These are phyloP conservation scores for Mus spicilegus DNA, from an alignment of 2,113 vertebrate genomes.

Conservation along the genomic window DNA sequence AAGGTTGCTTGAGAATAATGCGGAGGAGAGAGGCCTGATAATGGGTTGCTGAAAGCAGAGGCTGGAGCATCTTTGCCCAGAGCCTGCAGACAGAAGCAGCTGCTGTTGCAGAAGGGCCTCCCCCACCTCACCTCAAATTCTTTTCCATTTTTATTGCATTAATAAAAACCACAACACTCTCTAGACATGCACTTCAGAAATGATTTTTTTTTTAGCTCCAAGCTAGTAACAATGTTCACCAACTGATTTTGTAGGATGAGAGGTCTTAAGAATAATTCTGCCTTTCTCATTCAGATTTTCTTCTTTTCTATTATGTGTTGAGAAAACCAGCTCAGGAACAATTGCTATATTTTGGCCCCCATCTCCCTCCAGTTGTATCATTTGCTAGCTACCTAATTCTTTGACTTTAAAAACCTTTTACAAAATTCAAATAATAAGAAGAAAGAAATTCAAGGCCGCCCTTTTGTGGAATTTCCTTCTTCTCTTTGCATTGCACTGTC, in stretches of 20 bases:
- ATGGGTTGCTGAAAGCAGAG: slow-evolving; percentile 88
- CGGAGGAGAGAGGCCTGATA: slow-evolving; percentile 85
- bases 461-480: slow-evolving; percentile 47
- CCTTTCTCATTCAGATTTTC: slow-evolving; percentile 68
- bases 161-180: slow-evolving; percentile 65
- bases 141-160: slow-evolving; percentile 85
- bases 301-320: slow-evolving; percentile 15
- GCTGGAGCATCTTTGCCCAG: slow-evolving; percentile 84
- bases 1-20: slow-evolving; percentile 91
- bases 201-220: slow-evolving; percentile 79
- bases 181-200: slow-evolving; percentile 81
- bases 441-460: not conserved
- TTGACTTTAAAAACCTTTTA: slow-evolving; percentile 44
- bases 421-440: not conserved
- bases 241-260: slow-evolving; percentile 41
- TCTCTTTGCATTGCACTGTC: slow-evolving; percentile 28
- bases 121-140: slow-evolving; percentile 61
- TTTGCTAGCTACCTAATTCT: slow-evolving; percentile 48
- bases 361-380: not conserved
- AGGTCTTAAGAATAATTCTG: slow-evolving; percentile 72
- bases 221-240: slow-evolving; percentile 79
- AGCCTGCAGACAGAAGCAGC: slow-evolving; percentile 86
- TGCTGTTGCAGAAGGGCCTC: slow-evolving; percentile 67
- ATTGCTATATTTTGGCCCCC: slow-evolving; percentile 48
- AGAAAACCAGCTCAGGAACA: slow-evolving; percentile 55